phyloP scores from a whole-genome alignment of 1,140 invertebrate genomes.

The Chrysopa pallens region DNA sequence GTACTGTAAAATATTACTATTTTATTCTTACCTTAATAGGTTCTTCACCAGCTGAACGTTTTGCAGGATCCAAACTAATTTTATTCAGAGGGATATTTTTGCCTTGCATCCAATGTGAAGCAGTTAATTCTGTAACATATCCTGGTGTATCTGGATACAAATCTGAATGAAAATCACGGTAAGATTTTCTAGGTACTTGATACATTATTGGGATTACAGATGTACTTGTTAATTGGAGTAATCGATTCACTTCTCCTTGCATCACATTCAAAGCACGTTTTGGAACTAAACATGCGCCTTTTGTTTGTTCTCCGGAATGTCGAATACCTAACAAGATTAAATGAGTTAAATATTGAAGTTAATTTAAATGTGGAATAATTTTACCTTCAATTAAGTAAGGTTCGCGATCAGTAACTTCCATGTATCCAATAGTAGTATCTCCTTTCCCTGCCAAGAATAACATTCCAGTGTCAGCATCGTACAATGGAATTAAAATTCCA shows the following conservation, averaged over 20 bases:
- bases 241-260: slow-evolving; percentile 83
- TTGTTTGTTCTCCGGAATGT: slow-evolving; percentile 73
- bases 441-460: slow-evolving; percentile 86
- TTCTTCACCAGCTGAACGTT: slow-evolving; percentile 36
- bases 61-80: slow-evolving; percentile 62
- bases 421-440: slow-evolving; percentile 70
- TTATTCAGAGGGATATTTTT: slow-evolving; percentile 49
- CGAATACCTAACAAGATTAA: slow-evolving; percentile 28
- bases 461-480: slow-evolving; percentile 85
- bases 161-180: slow-evolving; percentile 77
- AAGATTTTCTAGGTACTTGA: slow-evolving; percentile 73
- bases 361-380: neutral
- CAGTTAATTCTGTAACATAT: slow-evolving; percentile 51
- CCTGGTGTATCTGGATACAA: slow-evolving; percentile 78
- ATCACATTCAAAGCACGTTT: slow-evolving; percentile 85
- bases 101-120: slow-evolving; percentile 60
- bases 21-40: slow-evolving; percentile 34
- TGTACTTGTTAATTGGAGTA: slow-evolving; percentile 67
- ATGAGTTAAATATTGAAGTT: neutral
- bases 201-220: slow-evolving; percentile 83
- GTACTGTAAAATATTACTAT: neutral
- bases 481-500: slow-evolving; percentile 75
- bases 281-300: slow-evolving; percentile 78
- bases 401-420: slow-evolving; percentile 71
- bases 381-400: slow-evolving; percentile 59